Percentiles rank a stretch among this genome's conserved stretches.
phyloP scores from a whole-genome alignment of 2,888 invertebrate genomes.

The Yponomeuta cagnagella region DNA sequence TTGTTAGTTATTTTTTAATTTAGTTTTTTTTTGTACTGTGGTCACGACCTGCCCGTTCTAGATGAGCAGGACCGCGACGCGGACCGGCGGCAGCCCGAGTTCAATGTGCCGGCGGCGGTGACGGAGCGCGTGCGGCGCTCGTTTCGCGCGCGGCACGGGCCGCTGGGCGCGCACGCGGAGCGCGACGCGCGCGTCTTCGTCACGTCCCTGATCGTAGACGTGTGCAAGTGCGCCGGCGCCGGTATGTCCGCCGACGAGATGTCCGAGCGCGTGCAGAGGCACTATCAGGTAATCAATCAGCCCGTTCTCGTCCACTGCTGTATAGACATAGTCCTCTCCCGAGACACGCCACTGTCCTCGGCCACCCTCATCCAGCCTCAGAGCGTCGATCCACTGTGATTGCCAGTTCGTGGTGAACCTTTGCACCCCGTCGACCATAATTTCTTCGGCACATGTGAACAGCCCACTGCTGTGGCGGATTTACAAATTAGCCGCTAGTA shows the following conservation, averaged over 20 bases:
- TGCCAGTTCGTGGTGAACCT: no score
- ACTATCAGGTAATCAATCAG: slow-evolving; percentile 79
- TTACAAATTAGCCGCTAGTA: no score
- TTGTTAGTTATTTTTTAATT: no score
- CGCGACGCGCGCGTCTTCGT: slow-evolving; percentile 82
- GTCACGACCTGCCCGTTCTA: neutral
- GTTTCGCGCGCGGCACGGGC: slow-evolving; percentile 64
- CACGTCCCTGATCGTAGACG: slow-evolving; percentile 79
- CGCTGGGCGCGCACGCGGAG: slow-evolving; percentile 54
- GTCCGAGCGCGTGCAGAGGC: slow-evolving; percentile 92
- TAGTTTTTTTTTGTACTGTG: no score
- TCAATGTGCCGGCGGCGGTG: slow-evolving; percentile 55
- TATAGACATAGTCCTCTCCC: no score
- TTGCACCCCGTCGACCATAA: no score
- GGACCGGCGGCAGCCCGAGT: slow-evolving; percentile 48
- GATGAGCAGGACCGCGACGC: slow-evolving; percentile 34
- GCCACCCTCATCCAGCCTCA: no score
- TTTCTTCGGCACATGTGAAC: no score
- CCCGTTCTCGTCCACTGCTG: neutral
- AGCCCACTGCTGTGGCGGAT: no score
- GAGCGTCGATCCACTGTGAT: no score
- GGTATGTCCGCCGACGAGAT: slow-evolving; percentile 85
- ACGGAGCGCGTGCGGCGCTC: slow-evolving; percentile 60
- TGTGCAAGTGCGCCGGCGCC: slow-evolving; percentile 75
- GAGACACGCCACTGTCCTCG: no score